phyloP scores from a whole-genome alignment of 2,113 vertebrate species.

The Malaclemys terrapin region DNA sequence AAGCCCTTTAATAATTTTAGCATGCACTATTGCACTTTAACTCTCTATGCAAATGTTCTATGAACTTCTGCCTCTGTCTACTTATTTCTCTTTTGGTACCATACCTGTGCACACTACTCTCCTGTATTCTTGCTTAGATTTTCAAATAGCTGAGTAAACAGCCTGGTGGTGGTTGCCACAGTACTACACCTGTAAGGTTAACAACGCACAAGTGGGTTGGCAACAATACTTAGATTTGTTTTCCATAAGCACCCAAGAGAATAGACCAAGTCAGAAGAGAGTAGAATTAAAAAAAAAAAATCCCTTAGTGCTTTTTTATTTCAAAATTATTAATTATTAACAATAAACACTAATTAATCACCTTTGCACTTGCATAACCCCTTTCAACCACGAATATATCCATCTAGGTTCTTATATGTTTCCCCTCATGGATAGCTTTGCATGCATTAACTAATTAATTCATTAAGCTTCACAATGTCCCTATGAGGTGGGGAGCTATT shows the following conservation, averaged over 20 bases:
- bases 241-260: conserved; percentile 42
- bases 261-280: conserved; percentile 20
- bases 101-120: not conserved
- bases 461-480: not conserved
- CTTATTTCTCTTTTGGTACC: fast-evolving
- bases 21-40: not conserved
- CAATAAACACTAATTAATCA: not conserved
- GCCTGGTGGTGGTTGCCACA: conserved; percentile 22
- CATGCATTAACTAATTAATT: no score
- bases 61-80: not conserved
- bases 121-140: not conserved
- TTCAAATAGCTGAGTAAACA: not conserved
- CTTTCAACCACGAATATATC: not conserved
- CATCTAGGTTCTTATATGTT: not conserved
- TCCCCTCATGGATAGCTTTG: no score
- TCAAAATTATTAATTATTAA: conserved; percentile 23
- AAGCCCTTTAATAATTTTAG: not conserved
- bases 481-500: not conserved
- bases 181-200: not conserved
- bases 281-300: conserved; percentile 31
- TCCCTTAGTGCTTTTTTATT: conserved; percentile 23
- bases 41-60: not conserved
- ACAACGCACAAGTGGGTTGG: conserved; percentile 33
- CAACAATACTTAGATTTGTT: not conserved
- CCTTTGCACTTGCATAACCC: not conserved